Evolutionary conservation across 2,888 invertebrate genomes (phyloP), one percentile per base, ranked within the genome.

Genomic region (Philhelius pedissequus): DNA sequence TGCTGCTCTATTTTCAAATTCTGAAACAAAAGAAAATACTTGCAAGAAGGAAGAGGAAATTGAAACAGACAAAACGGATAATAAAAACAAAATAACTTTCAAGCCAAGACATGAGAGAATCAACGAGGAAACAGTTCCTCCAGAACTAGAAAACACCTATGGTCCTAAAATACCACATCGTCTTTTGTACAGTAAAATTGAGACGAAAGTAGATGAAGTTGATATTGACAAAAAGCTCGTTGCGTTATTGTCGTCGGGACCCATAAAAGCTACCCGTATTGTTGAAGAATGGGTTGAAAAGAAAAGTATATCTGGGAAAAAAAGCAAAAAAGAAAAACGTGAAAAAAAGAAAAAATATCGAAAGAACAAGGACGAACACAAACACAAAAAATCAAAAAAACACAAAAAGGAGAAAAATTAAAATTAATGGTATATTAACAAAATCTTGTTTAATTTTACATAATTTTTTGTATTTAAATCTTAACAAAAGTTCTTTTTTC

Each of bases 271-370:
- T 3, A n/a, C 22, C n/a, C 56, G 64, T 43, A 35, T 84, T 15
- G 35, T 86, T 25, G 89, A 89, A 38, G 87, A 89, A 68, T 89
- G 89, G 89, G 86, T 89, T 45, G 89, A 89, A 62, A 88, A 88
- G 40, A 87, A 87, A 68, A 86, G 86, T 15, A 73, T 48, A 22
- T 40, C 52, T 35, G 6, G 43, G 18, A 78, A 52, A 5, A 56
- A 73, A 48, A 56, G 13, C 1, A 73, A 83, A 32, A 69, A 86
- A 74, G 25, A 27, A n/a, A 78, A 62, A 52, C 60, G 52, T 7
- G 38, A 64, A 68, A 82, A 45, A 74, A 84, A 40, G 76, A 76
- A 54, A 81, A 86, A 62, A 70, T 77, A 64, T 38, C 22, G 18
- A 11, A 84, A 87, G 20, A 50, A 84, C 43, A 83, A 71, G 58